Evolutionary conservation across 2,113 vertebrate species (phyloP), one percentile per base, ranked within the genome.

Genomic region (Odontesthes bonariensis): DNA sequence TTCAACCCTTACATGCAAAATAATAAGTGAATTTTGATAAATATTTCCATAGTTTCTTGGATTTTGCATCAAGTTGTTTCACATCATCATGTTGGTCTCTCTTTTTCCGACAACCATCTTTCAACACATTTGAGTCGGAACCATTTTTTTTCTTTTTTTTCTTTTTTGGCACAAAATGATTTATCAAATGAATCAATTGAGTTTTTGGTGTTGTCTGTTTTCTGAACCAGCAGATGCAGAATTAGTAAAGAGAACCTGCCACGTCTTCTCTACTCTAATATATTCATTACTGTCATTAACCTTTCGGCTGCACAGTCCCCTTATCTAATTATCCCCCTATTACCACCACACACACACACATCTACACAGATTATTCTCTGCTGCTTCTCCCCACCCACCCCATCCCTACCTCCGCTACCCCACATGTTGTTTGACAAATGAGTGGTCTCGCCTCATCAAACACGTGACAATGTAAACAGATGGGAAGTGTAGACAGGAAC

Each of bases 261-360:
- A 54, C 62, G 31, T 79, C 75, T 81, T 68, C 65, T 77, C 68
- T 73, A 67, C 77, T 81, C 69, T 93, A 88, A 92, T 91, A 88
- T 91, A 91, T 94, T 93, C 90, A 92, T 92, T 92, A 91, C 87
- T 77, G 86, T 85, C 92, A 92, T 94, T 94, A 94, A 93, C 92
- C 92, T 93, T 85, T 76, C 55, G 59, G 87, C 82, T 70, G 84
- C 91, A 90, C 75, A 78, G 69, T 81, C 81, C 77, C 73, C 88
- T 87, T 79, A 91, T 92, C 91, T 93, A 92, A 94, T 93, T 93
- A 93, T 89, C 83, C 86, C 68, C 79, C 75, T 56, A 66, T 77
- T 86, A 73, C 77, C 20, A 38, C 40, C 73, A 13, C 65, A 54
- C 70, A 13, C 65, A 54, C 70, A 64, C 38, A 46, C 66, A 60